phyloP scores from a whole-genome alignment of 2,797 vertebrate species.

The Sebastes steindachneri region DNA sequence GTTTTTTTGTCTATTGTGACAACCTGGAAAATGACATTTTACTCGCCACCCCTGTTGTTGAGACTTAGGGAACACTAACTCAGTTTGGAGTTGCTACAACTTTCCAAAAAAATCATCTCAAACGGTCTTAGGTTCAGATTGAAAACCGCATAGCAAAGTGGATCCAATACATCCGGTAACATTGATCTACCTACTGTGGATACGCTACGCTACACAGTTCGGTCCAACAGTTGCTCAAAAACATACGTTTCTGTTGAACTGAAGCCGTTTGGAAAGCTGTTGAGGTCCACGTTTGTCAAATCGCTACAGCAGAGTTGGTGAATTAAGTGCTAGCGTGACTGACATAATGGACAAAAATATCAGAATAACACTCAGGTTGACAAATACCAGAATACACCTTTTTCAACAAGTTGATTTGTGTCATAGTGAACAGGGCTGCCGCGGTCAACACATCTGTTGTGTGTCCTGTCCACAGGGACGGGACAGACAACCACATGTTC shows the following conservation, averaged over 20 bases:
- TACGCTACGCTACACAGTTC: not conserved
- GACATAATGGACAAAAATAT: not conserved
- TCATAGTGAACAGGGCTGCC: conserved; percentile 35
- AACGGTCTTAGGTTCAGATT: not conserved
- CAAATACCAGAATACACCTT: conserved; percentile 14
- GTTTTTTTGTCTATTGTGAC: not conserved
- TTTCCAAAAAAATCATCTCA: not conserved
- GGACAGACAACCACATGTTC: not conserved
- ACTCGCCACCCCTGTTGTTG: not conserved
- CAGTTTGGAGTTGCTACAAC: not conserved
- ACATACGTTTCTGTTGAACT: not conserved
- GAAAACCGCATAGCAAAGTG: not conserved
- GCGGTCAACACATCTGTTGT: not conserved
- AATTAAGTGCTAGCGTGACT: not conserved
- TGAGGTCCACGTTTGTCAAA: not conserved
- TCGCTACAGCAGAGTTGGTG: not conserved
- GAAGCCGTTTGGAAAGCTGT: not conserved
- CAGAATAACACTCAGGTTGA: not conserved
- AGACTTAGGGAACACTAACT: not conserved
- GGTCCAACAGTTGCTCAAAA: not conserved
- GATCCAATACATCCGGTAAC: not conserved
- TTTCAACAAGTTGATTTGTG: conserved; percentile 2
- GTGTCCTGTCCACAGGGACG: not conserved
- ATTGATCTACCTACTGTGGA: not conserved
- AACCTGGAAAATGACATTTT: not conserved